A percentile compares a stretch with the other conserved stretches of the same genome.
These are phyloP conservation scores for Nomada fucata DNA, from an alignment of 2,888 invertebrate species.

Conservation along the genomic window DNA sequence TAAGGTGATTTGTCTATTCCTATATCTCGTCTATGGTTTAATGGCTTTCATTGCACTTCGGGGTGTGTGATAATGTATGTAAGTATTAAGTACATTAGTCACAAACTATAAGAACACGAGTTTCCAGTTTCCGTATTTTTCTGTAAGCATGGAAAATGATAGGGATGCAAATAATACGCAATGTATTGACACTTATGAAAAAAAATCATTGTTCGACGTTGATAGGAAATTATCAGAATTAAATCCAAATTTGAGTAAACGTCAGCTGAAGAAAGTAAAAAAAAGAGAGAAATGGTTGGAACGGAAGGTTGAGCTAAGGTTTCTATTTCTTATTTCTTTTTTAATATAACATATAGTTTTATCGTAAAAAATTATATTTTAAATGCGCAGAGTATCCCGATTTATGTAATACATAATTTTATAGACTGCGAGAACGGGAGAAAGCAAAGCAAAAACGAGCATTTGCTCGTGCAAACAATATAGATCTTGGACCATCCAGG, in stretches of 20 bases:
- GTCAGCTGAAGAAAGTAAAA: slow-evolving; percentile 88
- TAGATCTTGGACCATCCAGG: slow-evolving; percentile 91
- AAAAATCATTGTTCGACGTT: neutral
- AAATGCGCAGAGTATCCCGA: neutral
- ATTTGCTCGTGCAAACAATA: slow-evolving; percentile 89
- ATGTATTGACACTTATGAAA: slow-evolving; percentile 4
- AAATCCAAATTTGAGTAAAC: slow-evolving; percentile 84
- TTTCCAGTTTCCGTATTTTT: neutral
- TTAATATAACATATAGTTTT: neutral
- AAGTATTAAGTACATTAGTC: too few relatives aligned
- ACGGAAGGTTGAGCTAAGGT: slow-evolving; percentile 89
- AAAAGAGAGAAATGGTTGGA: slow-evolving; percentile 91
- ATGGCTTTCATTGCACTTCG: too few relatives aligned
- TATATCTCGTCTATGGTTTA: too few relatives aligned
- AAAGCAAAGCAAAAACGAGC: slow-evolving; percentile 89
- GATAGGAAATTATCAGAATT: slow-evolving; percentile 22
- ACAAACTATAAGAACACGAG: too few relatives aligned
- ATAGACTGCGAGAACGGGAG: slow-evolving; percentile 88
- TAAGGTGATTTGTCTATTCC: too few relatives aligned
- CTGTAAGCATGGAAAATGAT: slow-evolving; percentile 36
- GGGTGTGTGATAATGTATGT: too few relatives aligned
- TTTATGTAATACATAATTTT: slow-evolving; percentile 24
- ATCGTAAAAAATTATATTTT: neutral
- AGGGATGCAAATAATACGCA: slow-evolving; percentile 14
- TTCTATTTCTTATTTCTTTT: slow-evolving; percentile 37